phyloP scores from a whole-genome alignment of 2,113 vertebrate species.

The Gavialis gangeticus region DNA sequence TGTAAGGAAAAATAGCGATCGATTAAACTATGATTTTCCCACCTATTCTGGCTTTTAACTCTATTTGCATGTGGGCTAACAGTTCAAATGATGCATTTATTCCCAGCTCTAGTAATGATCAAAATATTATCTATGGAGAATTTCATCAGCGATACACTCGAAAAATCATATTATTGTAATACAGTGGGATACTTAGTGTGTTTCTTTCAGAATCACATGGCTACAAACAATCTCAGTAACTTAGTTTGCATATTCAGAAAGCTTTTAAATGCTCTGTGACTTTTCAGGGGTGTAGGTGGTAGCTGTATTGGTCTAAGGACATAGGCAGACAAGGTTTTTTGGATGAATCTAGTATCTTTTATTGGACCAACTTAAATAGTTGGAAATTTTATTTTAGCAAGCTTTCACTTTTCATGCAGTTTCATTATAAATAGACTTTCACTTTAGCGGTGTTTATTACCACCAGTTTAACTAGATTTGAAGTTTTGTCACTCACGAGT shows the following conservation, averaged over 20 bases:
- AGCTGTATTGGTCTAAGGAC: too few species aligned
- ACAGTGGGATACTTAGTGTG: not conserved
- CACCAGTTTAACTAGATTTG: conserved; percentile 12
- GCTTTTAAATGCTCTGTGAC: accelerated
- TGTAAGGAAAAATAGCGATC: not conserved
- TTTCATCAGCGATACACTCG: not conserved
- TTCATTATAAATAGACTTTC: conserved; percentile 12
- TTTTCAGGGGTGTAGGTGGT: too few species aligned
- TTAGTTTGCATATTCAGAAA: not conserved
- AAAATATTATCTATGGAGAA: not conserved
- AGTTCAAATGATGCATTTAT: not conserved
- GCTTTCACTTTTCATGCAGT: not conserved
- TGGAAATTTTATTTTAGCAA: too few species aligned
- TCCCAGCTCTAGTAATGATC: not conserved
- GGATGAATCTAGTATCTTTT: too few species aligned
- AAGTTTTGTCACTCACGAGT: conserved; percentile 27
- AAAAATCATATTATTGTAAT: not conserved
- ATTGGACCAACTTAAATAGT: too few species aligned
- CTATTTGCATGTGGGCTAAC: not conserved
- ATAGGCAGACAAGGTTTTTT: too few species aligned
- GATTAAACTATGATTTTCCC: conserved; percentile 39
- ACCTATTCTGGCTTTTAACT: conserved; percentile 37
- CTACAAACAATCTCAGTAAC: not conserved
- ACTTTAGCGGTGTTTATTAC: conserved; percentile 7
- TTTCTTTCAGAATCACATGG: not conserved